Conservation (phyloP, 2,888 invertebrate genomes). For the Mycalesis mineus region DNA sequence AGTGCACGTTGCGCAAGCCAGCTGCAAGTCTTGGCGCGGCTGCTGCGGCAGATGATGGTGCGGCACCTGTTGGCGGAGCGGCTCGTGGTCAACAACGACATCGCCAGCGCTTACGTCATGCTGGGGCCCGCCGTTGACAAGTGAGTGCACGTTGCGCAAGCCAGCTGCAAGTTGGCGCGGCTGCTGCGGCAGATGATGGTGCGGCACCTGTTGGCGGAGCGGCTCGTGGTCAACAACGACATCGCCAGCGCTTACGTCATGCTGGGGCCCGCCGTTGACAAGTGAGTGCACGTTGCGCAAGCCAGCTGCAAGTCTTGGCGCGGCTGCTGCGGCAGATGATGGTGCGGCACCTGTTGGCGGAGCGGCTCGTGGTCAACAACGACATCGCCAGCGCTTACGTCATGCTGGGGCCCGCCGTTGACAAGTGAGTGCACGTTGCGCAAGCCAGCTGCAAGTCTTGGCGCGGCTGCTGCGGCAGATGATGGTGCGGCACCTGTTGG, state of each 20-base stretch:
- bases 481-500: slow-evolving; percentile 86
- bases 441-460: too few species aligned
- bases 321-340: slow-evolving; percentile 90
- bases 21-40: slow-evolving; percentile 65
- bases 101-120: slow-evolving; percentile 89
- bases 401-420: slow-evolving; percentile 84
- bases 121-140: slow-evolving; percentile 84
- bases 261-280: slow-evolving; percentile 83
- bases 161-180: slow-evolving; percentile 63
- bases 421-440: slow-evolving; percentile 58
- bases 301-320: slow-evolving; percentile 80
- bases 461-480: slow-evolving; percentile 88
- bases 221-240: slow-evolving; percentile 85
- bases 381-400: slow-evolving; percentile 92
- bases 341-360: slow-evolving; percentile 85
- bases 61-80: slow-evolving; percentile 87
- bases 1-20: too few species aligned
- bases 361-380: slow-evolving; percentile 85
- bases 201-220: slow-evolving; percentile 86
- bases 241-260: slow-evolving; percentile 90
- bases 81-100: slow-evolving; percentile 86
- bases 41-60: slow-evolving; percentile 89
- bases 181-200: slow-evolving; percentile 89
- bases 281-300: slow-evolving; percentile 51
- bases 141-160: slow-evolving; percentile 44